phyloP scores from a whole-genome alignment of 2,888 invertebrate species.

The Trissolcus japonicus region DNA sequence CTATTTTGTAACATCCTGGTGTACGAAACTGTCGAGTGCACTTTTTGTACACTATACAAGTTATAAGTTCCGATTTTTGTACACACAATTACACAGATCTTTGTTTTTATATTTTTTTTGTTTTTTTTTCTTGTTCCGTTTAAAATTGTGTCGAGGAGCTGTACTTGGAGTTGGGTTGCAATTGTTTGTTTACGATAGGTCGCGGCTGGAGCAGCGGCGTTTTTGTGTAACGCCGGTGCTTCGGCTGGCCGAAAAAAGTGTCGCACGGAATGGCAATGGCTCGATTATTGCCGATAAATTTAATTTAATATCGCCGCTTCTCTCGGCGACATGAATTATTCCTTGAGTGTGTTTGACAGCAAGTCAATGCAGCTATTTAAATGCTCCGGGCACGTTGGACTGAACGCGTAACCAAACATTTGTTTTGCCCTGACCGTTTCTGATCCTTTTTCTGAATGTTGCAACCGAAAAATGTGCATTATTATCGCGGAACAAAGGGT shows the following conservation, averaged over 20 bases:
- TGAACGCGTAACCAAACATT: constrained; percentile 19
- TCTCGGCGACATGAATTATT: constrained; percentile 24
- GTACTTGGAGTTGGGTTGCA: not conserved
- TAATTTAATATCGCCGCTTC: constrained; percentile 11
- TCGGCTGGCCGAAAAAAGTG: not conserved
- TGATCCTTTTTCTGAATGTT: not conserved
- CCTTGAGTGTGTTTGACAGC: constrained; percentile 3
- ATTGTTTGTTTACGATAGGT: not conserved
- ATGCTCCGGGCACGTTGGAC: constrained; percentile 19
- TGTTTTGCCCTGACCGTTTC: constrained; percentile 6
- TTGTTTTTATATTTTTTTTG: not conserved
- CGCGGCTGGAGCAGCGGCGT: not conserved
- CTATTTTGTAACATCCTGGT: constrained; percentile 10
- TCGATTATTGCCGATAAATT: constrained; percentile 16
- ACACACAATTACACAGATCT: not conserved
- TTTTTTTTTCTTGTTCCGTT: not conserved
- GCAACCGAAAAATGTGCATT: constrained; percentile 3
- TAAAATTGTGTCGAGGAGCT: not conserved
- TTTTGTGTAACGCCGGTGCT: not conserved
- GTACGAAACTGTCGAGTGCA: constrained; percentile 20
- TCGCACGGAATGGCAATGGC: constrained; percentile 16
- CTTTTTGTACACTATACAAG: constrained; percentile 24
- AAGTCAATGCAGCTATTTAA: constrained; percentile 25
- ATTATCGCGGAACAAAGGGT: constrained; percentile 27
- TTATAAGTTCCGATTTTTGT: constrained; percentile 2